phyloP scores from a whole-genome alignment of 2,113 vertebrate species.

The Pelusios castaneus region DNA sequence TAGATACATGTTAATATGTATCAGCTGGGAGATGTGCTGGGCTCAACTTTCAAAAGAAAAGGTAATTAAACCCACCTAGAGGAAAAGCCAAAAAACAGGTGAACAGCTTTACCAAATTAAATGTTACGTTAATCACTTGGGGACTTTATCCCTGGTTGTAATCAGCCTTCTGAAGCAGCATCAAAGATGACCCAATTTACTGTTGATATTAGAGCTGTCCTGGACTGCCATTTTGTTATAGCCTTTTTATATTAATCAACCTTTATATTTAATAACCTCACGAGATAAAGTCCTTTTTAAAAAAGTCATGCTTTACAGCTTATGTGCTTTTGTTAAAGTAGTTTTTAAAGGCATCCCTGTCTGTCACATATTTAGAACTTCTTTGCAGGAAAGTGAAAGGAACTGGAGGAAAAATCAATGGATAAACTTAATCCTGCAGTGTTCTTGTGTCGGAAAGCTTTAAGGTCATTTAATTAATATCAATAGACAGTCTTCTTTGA shows the following conservation, averaged over 20 bases:
- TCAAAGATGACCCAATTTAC: neutral
- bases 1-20: neutral
- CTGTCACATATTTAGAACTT: neutral
- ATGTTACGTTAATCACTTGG: neutral
- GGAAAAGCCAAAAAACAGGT: neutral
- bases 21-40: neutral
- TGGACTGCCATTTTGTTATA: conserved; percentile 24
- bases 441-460: neutral
- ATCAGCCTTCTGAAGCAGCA: neutral
- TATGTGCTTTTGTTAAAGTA: neutral
- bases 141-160: neutral
- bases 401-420: neutral
- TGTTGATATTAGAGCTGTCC: neutral
- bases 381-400: neutral
- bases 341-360: neutral
- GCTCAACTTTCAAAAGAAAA: neutral
- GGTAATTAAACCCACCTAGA: neutral
- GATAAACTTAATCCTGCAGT: neutral
- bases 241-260: neutral
- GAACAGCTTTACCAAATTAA: neutral
- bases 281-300: neutral
- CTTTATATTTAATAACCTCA: conserved; percentile 4
- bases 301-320: neutral
- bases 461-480: neutral
- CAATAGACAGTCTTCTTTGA: neutral